phyloP scores from a whole-genome alignment of 2,797 vertebrate species.

The Danio choprae region DNA sequence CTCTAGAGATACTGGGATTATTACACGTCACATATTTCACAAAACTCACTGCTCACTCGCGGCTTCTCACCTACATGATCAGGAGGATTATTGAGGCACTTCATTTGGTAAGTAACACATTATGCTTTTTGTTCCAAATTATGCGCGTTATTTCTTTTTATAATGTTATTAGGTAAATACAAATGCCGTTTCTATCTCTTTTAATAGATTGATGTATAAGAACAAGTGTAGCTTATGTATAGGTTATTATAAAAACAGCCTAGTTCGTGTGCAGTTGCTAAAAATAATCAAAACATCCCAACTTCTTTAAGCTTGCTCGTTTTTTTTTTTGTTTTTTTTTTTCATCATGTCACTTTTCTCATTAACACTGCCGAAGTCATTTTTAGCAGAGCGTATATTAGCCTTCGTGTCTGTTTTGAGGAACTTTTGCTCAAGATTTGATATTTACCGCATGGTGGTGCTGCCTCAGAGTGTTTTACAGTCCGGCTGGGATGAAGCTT shows the following conservation, averaged over 20 bases:
- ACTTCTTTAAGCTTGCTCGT: not conserved
- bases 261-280: not conserved
- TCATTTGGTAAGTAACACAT: constrained; percentile 74
- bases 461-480: constrained; percentile 64
- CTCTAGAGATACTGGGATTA: constrained; percentile 69
- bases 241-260: not conserved
- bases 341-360: not conserved
- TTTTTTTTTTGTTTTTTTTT: not conserved
- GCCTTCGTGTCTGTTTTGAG: constrained; percentile 60
- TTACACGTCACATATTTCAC: constrained; percentile 48
- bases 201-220: not conserved
- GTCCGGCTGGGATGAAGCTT: not conserved
- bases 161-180: not conserved
- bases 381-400: constrained; percentile 47
- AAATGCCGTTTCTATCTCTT: not conserved
- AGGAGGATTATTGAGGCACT: constrained; percentile 71
- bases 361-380: not conserved
- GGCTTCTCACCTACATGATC: constrained; percentile 75
- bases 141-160: too few species aligned
- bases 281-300: not conserved
- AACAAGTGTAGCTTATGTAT: not conserved
- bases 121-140: not conserved
- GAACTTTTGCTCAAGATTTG: constrained; percentile 15
- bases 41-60: constrained; percentile 61
- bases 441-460: constrained; percentile 75